Evolutionary conservation across 92 coral and sea anemone genomes (phyloP).

Genomic region (Actinostola sp.): DNA sequence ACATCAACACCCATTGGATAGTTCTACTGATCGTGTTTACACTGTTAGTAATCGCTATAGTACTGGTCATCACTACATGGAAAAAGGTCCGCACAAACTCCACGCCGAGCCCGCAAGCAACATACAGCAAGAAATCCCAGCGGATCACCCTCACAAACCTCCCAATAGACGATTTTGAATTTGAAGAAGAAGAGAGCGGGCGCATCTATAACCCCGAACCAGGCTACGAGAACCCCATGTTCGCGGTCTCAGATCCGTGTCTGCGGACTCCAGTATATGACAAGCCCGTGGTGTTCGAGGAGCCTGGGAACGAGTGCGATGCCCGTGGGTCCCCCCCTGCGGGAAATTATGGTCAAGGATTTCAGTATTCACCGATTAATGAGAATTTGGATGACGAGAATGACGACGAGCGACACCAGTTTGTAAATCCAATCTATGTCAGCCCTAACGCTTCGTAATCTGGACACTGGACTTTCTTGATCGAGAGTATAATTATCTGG

Average conservation of each 20-base stretch:
- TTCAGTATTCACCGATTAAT: slow-evolving; percentile 6
- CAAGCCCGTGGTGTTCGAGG: neutral
- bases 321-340: neutral
- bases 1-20: slow-evolving; percentile 11
- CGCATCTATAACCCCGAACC: slow-evolving; percentile 12
- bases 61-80: slow-evolving; percentile 7
- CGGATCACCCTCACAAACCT: slow-evolving; percentile 5
- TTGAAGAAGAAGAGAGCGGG: slow-evolving; percentile 7
- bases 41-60: neutral
- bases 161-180: neutral
- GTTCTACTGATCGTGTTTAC: neutral
- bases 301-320: neutral
- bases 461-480: neutral
- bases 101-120: slow-evolving; percentile 18
- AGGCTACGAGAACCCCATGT: slow-evolving; percentile 26
- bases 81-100: slow-evolving; percentile 2
- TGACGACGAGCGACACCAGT: slow-evolving; percentile 16
- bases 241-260: neutral
- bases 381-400: neutral
- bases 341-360: neutral
- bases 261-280: neutral
- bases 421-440: slow-evolving; percentile 25
- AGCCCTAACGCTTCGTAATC: slow-evolving; percentile 11
- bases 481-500: neutral
- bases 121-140: slow-evolving; percentile 16